Base-by-base conservation (phyloP, 2,888 invertebrate genomes). In the Horisme vitalbata region DNA sequence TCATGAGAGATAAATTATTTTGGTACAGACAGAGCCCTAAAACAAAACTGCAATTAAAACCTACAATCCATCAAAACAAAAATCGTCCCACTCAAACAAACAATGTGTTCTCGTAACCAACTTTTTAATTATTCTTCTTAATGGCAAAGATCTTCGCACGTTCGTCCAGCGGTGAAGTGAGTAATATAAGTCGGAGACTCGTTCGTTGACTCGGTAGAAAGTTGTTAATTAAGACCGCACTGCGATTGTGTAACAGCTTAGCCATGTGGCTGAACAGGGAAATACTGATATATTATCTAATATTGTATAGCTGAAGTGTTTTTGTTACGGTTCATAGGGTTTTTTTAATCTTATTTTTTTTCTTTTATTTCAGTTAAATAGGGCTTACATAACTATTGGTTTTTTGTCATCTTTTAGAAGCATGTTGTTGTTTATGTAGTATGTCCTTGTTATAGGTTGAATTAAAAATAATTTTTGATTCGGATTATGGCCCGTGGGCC, bases 131-230 rank as follows among this genome's bases (percentile, higher is more conserved):
- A 14, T 44, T 33, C 41, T 47, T 38, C 41, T 33, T 39, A 45
- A 52, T 41, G 37, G 45, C 39, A 41, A 36, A 21, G 45, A 58
- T 56, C 63, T 35, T 41, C 37, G 37, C 48, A 48, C 38, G 33
- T 34, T 37, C 37, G 27, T 13, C 38, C 21, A 20, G 28, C 15
- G 18, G 49, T 39, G 55, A 21, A 24, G 49, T 39, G 55, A 21
- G 20, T 15, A 26, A 13, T 46, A 41, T 48, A 39, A 55, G 48
- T 56, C 59, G 63, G 63, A 61, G 56, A 52, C 52, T 60, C 74
- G 84, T 81, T 74, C 83, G 72, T 81, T 83, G 85, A 83, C 84
- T 83, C 72, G 68, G 70, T 86, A 84, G 87, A 87, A 87, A 87
- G 87, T 86, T 78, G 72, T 71, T 83, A 85, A 85, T 84, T 83